Conservation (phyloP, 2,113 vertebrate species). For the Eolophus roseicapilla region DNA sequence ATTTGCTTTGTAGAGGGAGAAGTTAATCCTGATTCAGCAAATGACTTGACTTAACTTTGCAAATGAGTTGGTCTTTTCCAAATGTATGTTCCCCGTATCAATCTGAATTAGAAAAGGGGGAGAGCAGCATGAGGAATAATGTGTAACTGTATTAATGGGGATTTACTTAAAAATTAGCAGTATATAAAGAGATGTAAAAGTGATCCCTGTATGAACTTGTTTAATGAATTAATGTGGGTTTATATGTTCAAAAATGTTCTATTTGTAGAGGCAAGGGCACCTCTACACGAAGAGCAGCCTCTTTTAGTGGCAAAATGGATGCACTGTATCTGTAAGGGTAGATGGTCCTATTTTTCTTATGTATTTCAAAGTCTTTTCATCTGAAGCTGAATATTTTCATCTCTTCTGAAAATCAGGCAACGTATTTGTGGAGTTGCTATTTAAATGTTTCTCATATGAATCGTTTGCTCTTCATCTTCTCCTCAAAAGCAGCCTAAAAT, state of each 20-base stretch:
- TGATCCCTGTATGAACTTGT: background rate
- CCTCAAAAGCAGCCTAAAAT: background rate
- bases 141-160: background rate
- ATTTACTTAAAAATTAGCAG: background rate
- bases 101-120: background rate
- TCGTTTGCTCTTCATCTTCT: background rate
- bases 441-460: background rate
- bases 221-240: background rate
- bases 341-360: background rate
- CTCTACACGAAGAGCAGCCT: fast-evolving
- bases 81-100: background rate
- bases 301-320: background rate
- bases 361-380: background rate
- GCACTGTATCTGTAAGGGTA: background rate
- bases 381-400: background rate
- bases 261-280: background rate
- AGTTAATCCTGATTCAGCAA: background rate
- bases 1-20: background rate
- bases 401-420: background rate
- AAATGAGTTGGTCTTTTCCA: background rate
- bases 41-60: background rate
- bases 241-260: background rate
- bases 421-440: background rate
- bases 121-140: background rate
- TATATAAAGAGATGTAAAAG: background rate